These are phyloP conservation scores for Micromys minutus DNA, from an alignment of 2,113 vertebrate genomes.

Conservation along the genomic window DNA sequence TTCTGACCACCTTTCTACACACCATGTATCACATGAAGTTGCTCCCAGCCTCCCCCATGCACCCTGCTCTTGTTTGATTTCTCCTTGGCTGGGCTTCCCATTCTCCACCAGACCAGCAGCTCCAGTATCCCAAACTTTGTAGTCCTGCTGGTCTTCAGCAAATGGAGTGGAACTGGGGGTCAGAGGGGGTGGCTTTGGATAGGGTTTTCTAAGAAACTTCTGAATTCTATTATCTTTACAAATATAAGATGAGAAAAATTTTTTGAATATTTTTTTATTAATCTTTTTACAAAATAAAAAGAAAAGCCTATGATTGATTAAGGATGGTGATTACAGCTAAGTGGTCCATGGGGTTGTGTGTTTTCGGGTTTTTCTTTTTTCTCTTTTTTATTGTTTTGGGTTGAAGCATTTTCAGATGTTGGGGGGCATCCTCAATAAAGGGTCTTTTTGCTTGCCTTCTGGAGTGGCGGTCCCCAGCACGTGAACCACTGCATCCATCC, in stretches of 20 bases:
- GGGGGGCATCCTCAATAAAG: slow-evolving; percentile 58
- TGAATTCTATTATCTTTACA: slow-evolving; percentile 84
- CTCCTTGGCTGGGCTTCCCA: slow-evolving; percentile 71
- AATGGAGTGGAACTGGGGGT: slow-evolving; percentile 81
- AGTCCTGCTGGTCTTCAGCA: slow-evolving; percentile 76
- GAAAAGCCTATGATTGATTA: slow-evolving; percentile 75
- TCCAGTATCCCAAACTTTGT: slow-evolving; percentile 79
- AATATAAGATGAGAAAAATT: slow-evolving; percentile 83
- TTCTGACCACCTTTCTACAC: slow-evolving; percentile 69
- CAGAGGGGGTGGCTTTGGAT: slow-evolving; percentile 82
- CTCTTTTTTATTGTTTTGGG: slow-evolving; percentile 59
- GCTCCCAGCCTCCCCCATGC: slow-evolving; percentile 43
- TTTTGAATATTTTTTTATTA: slow-evolving; percentile 88
- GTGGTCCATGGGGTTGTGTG: slow-evolving; percentile 57
- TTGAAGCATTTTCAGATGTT: slow-evolving; percentile 70
- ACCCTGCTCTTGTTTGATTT: slow-evolving; percentile 50
- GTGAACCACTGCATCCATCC: no score
- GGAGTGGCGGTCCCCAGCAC: no score
- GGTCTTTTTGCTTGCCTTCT: slow-evolving; percentile 59
- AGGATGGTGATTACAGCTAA: slow-evolving; percentile 74
- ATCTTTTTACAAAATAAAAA: slow-evolving; percentile 89
- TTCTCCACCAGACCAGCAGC: slow-evolving; percentile 74
- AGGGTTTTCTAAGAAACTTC: slow-evolving; percentile 88
- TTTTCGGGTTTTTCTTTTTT: slow-evolving; percentile 13
- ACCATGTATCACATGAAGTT: slow-evolving; percentile 70